Evolutionary conservation across 2,113 vertebrate species (phyloP).

Genomic region (Aegithalos caudatus): DNA sequence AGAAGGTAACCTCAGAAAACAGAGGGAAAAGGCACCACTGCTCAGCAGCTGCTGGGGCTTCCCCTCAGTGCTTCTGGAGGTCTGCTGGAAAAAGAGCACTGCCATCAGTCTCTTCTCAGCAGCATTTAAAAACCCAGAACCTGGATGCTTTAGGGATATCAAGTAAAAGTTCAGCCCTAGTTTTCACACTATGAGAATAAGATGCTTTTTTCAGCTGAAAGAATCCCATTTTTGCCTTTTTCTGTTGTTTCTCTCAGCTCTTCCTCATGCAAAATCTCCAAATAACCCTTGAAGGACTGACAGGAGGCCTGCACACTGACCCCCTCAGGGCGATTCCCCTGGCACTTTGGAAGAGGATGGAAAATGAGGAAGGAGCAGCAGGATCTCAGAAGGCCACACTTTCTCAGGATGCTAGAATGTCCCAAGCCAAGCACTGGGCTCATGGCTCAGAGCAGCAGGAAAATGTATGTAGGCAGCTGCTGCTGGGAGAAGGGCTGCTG

Average conservation of each 20-base stretch:
- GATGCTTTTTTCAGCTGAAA: not conserved
- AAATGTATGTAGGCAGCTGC: not conserved
- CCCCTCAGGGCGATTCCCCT: not conserved
- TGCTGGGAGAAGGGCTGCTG: not conserved
- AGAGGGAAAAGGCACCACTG: accelerated
- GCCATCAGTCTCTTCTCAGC: not conserved
- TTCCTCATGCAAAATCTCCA: not conserved
- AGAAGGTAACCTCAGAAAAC: not conserved
- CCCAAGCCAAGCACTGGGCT: not conserved
- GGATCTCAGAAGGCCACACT: not conserved
- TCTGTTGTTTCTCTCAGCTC: not conserved
- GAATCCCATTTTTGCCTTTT: not conserved
- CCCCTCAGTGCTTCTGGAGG: accelerated
- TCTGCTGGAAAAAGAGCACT: not conserved
- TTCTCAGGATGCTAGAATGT: not conserved
- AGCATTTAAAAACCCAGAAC: not conserved
- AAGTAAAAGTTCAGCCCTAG: not conserved
- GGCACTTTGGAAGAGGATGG: not conserved
- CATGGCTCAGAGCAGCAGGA: not conserved
- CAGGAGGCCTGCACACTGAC: not conserved
- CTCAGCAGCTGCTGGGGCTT: not conserved
- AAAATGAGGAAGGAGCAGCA: not conserved
- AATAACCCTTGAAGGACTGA: not conserved
- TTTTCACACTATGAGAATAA: not conserved
- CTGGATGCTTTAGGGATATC: not conserved